Percentiles rank a stretch among this genome's conserved stretches.
These are phyloP conservation scores for Tetraneura akinire DNA, from an alignment of 1,140 invertebrate genomes.

Conservation along the genomic window DNA sequence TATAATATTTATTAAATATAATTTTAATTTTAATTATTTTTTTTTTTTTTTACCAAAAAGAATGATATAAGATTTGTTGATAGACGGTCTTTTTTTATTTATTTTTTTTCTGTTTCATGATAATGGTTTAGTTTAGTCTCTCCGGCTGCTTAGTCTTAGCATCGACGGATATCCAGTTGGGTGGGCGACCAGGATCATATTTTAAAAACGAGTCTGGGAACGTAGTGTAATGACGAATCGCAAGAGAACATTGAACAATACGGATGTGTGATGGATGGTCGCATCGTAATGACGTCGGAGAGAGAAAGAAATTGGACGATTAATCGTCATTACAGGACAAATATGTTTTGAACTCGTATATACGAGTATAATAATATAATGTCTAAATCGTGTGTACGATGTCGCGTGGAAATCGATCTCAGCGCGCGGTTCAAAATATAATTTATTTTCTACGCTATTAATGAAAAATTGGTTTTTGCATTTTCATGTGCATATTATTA, in stretches of 20 bases:
- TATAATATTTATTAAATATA: no score
- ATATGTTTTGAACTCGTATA: slow-evolving; percentile 16
- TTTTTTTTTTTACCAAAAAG: no score
- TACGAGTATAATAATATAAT: no score
- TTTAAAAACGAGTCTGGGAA: neutral
- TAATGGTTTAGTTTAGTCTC: neutral
- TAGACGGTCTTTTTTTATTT: no score
- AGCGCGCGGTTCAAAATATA: neutral
- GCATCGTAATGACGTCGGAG: neutral
- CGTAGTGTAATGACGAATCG: slow-evolving; percentile 4
- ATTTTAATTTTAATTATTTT: no score
- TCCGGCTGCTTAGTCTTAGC: no score
- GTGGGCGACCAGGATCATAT: neutral
- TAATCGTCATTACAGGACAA: slow-evolving; percentile 6
- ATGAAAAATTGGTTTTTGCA: no score
- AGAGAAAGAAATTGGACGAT: slow-evolving; percentile 10
- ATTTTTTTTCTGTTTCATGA: neutral
- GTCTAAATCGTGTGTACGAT: no score
- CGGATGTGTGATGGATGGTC: slow-evolving; percentile 15
- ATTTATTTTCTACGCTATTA: neutral
- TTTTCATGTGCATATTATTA: no score
- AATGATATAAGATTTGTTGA: no score
- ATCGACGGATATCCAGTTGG: neutral
- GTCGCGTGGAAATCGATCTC: neutral
- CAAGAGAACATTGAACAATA: neutral